Evolutionary conservation across 2,113 vertebrate genomes (phyloP).

Genomic region (Psephotus haematonotus): DNA sequence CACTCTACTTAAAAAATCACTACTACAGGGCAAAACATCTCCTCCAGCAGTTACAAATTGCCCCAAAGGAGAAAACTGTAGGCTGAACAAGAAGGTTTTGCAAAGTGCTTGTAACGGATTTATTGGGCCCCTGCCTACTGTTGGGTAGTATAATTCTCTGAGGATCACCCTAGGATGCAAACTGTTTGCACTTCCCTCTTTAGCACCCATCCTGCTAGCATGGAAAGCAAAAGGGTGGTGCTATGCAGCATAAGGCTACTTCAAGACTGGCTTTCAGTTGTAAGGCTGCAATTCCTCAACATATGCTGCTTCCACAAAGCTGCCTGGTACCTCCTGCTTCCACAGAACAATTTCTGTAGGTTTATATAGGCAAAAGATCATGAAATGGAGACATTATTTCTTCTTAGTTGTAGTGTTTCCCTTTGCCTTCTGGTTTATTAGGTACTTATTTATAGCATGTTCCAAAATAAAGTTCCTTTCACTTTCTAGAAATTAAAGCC

Average conservation of each 20-base stretch:
- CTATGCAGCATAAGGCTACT: background rate
- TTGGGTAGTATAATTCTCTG: background rate
- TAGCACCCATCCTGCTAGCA: background rate
- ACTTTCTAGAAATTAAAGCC: background rate
- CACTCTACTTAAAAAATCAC: background rate
- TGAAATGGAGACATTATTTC: background rate
- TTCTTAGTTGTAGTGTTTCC: background rate
- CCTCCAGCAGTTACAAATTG: background rate
- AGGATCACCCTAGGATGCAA: background rate
- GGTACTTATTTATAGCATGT: background rate
- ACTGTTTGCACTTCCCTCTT: background rate
- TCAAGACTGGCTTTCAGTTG: background rate
- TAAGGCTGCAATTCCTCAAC: background rate
- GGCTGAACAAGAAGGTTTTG: background rate
- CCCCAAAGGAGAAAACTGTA: background rate
- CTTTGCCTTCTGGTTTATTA: background rate
- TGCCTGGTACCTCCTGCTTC: background rate
- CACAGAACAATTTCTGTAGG: background rate
- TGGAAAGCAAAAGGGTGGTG: background rate
- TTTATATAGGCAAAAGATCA: background rate
- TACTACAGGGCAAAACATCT: background rate
- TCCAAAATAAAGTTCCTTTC: background rate
- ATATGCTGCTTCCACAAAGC: background rate
- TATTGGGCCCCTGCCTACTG: background rate
- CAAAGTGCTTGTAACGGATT: background rate